Evolutionary conservation across 2,113 vertebrate species (phyloP).

Genomic region (Chaetodon trifascialis): DNA sequence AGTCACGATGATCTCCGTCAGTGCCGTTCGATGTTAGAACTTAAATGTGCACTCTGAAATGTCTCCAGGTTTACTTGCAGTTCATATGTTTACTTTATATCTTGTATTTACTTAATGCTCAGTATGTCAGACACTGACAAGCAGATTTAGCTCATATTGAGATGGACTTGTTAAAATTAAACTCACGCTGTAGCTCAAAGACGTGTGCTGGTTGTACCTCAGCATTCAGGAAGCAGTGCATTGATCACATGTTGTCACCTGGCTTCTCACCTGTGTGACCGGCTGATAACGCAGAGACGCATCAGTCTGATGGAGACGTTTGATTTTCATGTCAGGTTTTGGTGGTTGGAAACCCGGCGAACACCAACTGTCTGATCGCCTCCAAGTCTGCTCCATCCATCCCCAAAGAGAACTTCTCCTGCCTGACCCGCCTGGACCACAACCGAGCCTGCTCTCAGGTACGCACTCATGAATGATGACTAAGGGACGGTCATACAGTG

Average conservation of each 20-base stretch:
- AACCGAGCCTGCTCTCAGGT: conserved; percentile 97
- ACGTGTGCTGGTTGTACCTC: too few relatives aligned
- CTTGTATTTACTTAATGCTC: too few relatives aligned
- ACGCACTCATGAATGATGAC: too few relatives aligned
- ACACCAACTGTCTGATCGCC: conserved; percentile 97
- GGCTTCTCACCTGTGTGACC: neutral
- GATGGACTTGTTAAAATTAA: too few relatives aligned
- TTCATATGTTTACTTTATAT: too few relatives aligned
- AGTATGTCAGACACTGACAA: neutral
- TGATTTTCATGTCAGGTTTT: conserved; percentile 85
- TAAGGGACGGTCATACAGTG: too few relatives aligned
- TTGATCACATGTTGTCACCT: neutral
- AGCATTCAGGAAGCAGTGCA: neutral
- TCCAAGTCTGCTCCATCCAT: conserved; percentile 96
- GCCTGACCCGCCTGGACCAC: conserved; percentile 97
- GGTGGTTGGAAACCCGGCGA: conserved; percentile 97
- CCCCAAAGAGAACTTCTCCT: conserved; percentile 98
- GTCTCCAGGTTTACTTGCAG: too few relatives aligned
- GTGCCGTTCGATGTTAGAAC: neutral
- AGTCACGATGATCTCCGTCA: too few relatives aligned
- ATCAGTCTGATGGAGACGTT: neutral
- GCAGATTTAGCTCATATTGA: too few relatives aligned
- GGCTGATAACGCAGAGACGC: neutral
- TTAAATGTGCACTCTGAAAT: too few relatives aligned
- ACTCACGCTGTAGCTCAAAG: too few relatives aligned